A percentile compares a stretch with the other conserved stretches of the same genome.
Conservation (phyloP, 2,113 vertebrate species). For the Dicrurus megarhynchus region DNA sequence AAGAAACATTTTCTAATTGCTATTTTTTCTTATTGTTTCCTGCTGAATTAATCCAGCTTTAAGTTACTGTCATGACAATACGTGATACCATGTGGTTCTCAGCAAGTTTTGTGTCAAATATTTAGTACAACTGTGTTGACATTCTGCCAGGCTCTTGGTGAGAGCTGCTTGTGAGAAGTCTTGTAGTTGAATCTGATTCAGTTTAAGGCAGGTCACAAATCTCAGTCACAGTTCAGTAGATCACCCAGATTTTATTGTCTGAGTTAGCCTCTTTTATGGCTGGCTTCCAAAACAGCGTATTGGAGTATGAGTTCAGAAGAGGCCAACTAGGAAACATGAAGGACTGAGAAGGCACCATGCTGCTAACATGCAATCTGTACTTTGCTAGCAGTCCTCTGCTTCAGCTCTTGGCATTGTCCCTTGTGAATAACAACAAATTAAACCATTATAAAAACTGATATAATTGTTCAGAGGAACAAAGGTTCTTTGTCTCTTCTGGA, state of each 20-base stretch:
- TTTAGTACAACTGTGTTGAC: conserved; percentile 33
- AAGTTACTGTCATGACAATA: conserved; percentile 2
- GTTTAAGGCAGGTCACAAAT: conserved; percentile 42
- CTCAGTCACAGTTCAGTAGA: conserved; percentile 17
- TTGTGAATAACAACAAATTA: conserved; percentile 30
- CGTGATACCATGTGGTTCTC: not conserved
- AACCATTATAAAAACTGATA: conserved; percentile 2
- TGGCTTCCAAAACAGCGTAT: not conserved
- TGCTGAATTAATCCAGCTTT: not conserved
- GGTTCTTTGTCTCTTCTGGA: not conserved
- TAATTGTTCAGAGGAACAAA: conserved; percentile 20
- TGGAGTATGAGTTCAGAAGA: not conserved
- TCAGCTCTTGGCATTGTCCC: not conserved
- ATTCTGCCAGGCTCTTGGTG: conserved; percentile 40
- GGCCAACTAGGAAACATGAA: not conserved
- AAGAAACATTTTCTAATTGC: not conserved
- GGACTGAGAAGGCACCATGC: conserved; percentile 27
- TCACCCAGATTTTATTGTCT: conserved; percentile 11
- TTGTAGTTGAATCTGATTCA: conserved; percentile 38
- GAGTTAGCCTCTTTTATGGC: not conserved
- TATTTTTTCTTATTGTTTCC: not conserved
- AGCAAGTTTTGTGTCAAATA: conserved; percentile 15
- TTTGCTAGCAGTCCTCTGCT: not conserved
- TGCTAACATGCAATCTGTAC: not conserved
- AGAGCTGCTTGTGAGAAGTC: conserved; percentile 36